Evolutionary conservation across 1,140 invertebrate genomes (phyloP), one percentile per base, ranked within the genome.

Genomic region (Brachionus paranguensis): DNA sequence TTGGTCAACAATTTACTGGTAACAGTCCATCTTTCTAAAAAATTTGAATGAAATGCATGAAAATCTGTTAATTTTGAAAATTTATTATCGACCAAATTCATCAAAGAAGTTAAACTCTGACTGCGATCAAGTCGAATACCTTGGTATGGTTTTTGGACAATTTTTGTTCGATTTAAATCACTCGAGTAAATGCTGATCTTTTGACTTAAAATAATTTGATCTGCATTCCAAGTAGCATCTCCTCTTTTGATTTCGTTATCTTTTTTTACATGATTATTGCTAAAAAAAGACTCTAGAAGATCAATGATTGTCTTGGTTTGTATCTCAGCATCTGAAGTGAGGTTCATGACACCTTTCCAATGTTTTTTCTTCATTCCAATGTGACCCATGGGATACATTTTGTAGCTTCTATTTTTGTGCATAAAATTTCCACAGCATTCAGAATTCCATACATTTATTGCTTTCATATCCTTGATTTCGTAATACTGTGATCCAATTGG

Each of bases 381-480:
- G 24, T 24, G 24, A 24, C 24, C 24, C 24, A 24, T 24, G 0
- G 85, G 85, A 47, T 84, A 70, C 84, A 85, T 85, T 14, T 65
- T 60, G 47, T 84, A 85, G 7, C 47, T 72, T 50, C 7, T 11
- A 41, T 72, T 76, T 68, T 55, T 43, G 50, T 85, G 83, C 33
- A 65, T 64, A 70, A 86, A 86, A 12, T 84, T 33, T 27, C 85
- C 72, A 64, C 85, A 86, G 37, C 85, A 86, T 17, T 55, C 43
- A n/a, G 85, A 53, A 60, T 86, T 86, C 14, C 45, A 79, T n/a
- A 12, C 20, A 60, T 10, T 33, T 14, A 47, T 41, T 14, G 41
- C 78, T n/a, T 24, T 11, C 10, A 6, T 5, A 8, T 55, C 10
- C 8, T 41, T 24, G 27, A 79, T n/a, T 64, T 55, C 27, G 45